Evolutionary conservation across 2,888 invertebrate genomes (phyloP).

Genomic region (Tuberolachnus salignus): DNA sequence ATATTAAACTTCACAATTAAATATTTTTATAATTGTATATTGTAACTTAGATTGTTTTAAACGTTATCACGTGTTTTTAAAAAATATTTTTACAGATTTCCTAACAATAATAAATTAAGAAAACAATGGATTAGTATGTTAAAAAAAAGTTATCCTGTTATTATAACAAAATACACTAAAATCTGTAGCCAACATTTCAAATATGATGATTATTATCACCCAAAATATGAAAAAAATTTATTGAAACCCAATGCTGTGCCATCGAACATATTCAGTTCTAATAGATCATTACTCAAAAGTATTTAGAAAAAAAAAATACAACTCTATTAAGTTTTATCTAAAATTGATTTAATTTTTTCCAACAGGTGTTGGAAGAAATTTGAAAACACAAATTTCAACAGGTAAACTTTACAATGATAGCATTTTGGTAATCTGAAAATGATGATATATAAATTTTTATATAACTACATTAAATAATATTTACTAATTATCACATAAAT

Average conservation of each 20-base stretch:
- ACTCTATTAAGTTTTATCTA: background rate
- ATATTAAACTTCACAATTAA: background rate
- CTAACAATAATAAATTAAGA: background rate
- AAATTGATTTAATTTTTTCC: background rate
- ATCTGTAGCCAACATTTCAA: slow-evolving; percentile 16
- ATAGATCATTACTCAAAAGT: background rate
- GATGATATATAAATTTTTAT: background rate
- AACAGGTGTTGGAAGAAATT: background rate
- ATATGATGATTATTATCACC: slow-evolving; percentile 13
- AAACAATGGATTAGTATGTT: background rate
- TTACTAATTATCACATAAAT: background rate
- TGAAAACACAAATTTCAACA: too few species aligned
- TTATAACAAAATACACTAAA: background rate
- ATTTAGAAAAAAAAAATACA: slow-evolving; percentile 10
- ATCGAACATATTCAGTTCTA: background rate
- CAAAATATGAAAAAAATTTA: background rate
- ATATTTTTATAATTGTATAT: background rate
- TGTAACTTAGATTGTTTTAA: background rate
- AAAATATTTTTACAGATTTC: slow-evolving; percentile 4
- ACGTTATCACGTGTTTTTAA: background rate
- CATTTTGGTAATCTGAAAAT: background rate
- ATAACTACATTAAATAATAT: background rate
- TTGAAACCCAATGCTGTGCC: slow-evolving; percentile 12
- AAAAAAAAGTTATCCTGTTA: background rate
- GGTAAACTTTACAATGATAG: too few species aligned